phyloP scores from a whole-genome alignment of 2,113 vertebrate genomes.

The Aptenodytes forsteri region DNA sequence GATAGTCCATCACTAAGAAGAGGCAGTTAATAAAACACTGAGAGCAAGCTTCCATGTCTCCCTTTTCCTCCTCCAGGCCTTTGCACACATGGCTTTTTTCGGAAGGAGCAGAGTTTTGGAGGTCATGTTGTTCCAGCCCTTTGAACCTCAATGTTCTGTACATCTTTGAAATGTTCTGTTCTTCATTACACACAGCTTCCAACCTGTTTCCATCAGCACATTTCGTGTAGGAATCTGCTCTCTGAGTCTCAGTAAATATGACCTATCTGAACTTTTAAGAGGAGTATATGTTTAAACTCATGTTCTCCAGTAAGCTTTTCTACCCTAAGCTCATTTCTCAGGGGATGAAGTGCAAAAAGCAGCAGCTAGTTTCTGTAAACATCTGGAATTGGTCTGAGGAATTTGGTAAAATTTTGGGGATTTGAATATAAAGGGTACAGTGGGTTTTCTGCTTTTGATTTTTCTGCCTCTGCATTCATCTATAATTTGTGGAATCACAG shows the following conservation, averaged over 20 bases:
- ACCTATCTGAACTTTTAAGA: background rate
- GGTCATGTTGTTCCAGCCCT: background rate
- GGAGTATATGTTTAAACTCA: background rate
- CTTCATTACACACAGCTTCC: background rate
- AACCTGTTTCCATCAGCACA: background rate
- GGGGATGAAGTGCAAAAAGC: slow-evolving; percentile 46
- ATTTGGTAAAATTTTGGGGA: slow-evolving; percentile 9
- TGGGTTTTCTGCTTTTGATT: slow-evolving; percentile 48
- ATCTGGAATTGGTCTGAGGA: slow-evolving; percentile 48
- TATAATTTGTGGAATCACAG: slow-evolving; percentile 76
- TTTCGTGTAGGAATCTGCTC: background rate
- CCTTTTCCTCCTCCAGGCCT: background rate
- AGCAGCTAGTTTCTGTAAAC: slow-evolving; percentile 56
- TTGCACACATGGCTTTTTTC: background rate
- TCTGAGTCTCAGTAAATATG: background rate
- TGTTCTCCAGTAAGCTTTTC: slow-evolving; percentile 3
- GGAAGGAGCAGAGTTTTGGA: background rate
- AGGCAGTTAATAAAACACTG: background rate
- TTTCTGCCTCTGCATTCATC: slow-evolving; percentile 51
- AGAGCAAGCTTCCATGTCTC: background rate
- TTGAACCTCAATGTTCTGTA: background rate
- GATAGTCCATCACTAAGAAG: background rate
- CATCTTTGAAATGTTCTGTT: background rate
- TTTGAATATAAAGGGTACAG: slow-evolving; percentile 28
- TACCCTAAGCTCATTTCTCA: slow-evolving; percentile 6